phyloP scores from a whole-genome alignment of 2,888 invertebrate species.

The Scrobipalpa atriplicella region DNA sequence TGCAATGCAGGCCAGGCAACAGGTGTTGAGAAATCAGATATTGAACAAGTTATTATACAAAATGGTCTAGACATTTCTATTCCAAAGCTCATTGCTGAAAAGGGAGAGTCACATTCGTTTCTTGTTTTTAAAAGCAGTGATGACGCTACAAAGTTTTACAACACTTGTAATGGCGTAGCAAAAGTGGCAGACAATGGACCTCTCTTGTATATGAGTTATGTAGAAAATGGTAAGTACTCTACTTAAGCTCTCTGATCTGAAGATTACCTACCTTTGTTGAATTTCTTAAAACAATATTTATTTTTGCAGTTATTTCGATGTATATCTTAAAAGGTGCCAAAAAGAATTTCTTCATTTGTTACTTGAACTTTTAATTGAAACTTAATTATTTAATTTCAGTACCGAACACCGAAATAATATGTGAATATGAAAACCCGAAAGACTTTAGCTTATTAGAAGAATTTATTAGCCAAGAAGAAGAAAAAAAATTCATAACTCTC shows the following conservation, averaged over 20 bases:
- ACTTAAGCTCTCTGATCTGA: constrained; percentile 29
- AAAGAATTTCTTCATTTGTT: not conserved
- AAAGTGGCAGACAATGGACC: constrained; percentile 82
- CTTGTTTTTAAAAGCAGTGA: constrained; percentile 80
- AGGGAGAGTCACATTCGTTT: constrained; percentile 92
- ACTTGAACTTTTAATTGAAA: not conserved
- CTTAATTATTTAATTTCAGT: constrained; percentile 47
- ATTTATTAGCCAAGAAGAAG: constrained; percentile 88
- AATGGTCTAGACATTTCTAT: constrained; percentile 79
- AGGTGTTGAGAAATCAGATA: constrained; percentile 86
- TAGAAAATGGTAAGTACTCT: constrained; percentile 79
- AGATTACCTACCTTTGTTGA: not conserved
- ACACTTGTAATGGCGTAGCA: constrained; percentile 83
- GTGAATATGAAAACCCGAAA: constrained; percentile 77
- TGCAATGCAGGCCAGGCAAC: constrained; percentile 94
- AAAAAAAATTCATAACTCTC: constrained; percentile 81
- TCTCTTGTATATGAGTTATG: constrained; percentile 86
- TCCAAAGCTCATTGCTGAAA: constrained; percentile 86
- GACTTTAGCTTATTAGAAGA: constrained; percentile 88
- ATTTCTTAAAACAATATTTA: not conserved
- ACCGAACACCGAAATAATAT: constrained; percentile 61
- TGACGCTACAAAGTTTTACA: constrained; percentile 74
- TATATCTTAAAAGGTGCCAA: too few relatives aligned
- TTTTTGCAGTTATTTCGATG: too few relatives aligned
- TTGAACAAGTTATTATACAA: constrained; percentile 82